A percentile compares a stretch with the other conserved stretches of the same genome.
Conservation (phyloP, 2,113 vertebrate genomes). For the Strix uralensis region DNA sequence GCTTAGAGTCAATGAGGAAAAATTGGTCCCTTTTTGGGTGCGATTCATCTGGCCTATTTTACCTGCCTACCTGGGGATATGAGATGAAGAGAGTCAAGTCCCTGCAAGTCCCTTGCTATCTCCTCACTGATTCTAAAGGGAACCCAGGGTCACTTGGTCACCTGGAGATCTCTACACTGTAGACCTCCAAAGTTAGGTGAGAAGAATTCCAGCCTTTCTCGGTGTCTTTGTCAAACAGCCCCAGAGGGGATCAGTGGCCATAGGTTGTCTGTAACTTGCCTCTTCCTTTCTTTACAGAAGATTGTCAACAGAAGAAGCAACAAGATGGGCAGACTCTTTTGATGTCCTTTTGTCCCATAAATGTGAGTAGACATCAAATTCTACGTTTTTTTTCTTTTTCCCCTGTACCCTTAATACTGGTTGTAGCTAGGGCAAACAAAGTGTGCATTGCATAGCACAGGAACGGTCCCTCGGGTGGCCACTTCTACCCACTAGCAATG, state of each 20-base stretch:
- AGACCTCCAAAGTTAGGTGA: not conserved
- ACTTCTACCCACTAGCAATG: not conserved
- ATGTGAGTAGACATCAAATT: constrained; percentile 73
- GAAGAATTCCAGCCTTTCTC: not conserved
- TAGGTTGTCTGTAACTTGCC: not conserved
- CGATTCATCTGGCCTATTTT: not conserved
- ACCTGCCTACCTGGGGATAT: not conserved
- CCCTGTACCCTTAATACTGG: not conserved
- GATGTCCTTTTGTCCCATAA: constrained; percentile 82
- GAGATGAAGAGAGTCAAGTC: not conserved
- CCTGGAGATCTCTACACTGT: not conserved
- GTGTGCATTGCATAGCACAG: too few species aligned
- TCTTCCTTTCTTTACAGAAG: constrained; percentile 66
- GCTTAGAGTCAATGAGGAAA: not conserved
- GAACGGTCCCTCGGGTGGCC: not conserved
- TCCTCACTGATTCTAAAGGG: not conserved
- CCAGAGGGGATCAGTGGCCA: not conserved
- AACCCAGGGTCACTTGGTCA: not conserved
- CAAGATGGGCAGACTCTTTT: constrained; percentile 83
- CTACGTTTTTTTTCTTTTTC: not conserved
- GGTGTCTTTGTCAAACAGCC: not conserved
- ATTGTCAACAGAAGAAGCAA: constrained; percentile 81
- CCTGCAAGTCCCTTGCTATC: not conserved
- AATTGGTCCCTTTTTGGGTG: not conserved
- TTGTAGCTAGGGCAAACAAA: not conserved